These are phyloP conservation scores for Leptinotarsa texana DNA, from an alignment of 1,140 invertebrate genomes.

Conservation along the genomic window DNA sequence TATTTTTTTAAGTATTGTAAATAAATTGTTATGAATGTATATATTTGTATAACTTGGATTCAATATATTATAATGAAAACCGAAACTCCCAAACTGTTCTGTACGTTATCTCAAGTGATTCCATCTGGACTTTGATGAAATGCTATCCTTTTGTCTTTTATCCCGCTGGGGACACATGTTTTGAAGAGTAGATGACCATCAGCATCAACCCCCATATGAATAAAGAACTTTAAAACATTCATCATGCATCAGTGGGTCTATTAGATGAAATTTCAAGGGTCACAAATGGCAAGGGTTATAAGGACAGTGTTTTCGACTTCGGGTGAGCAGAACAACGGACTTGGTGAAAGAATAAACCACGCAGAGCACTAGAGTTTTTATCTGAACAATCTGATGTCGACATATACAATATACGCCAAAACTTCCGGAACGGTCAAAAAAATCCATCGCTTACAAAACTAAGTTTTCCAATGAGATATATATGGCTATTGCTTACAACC, in stretches of 20 bases:
- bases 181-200: constrained; percentile 22
- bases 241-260: constrained; percentile 33
- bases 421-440: no score
- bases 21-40: no score
- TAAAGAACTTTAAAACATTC: constrained; percentile 39
- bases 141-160: constrained; percentile 11
- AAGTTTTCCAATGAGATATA: no score
- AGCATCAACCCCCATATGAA: constrained; percentile 34
- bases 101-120: not conserved
- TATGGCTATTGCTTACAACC: no score
- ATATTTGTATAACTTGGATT: no score
- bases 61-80: not conserved
- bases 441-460: no score
- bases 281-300: constrained; percentile 32
- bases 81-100: not conserved
- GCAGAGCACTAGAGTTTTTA: no score
- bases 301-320: constrained; percentile 9
- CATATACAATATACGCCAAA: no score
- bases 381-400: no score
- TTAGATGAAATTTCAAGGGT: constrained; percentile 35
- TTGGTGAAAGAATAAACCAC: no score
- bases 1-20: no score
- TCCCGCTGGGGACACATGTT: constrained; percentile 31
- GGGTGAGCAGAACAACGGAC: no score
- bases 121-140: not conserved